phyloP scores from a whole-genome alignment of 1,140 invertebrate genomes.

The Nylanderia fulva region DNA sequence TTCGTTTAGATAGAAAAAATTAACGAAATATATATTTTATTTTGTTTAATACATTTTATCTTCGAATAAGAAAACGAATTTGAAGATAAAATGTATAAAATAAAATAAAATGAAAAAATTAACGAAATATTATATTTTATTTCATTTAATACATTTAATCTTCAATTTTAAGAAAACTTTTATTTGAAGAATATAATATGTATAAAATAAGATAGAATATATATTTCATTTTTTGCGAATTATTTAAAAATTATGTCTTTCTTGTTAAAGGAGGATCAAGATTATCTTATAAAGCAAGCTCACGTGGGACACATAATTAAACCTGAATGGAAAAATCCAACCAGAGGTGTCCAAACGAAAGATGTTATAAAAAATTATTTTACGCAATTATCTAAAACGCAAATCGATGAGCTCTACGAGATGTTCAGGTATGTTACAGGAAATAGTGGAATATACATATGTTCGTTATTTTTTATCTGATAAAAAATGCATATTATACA shows the following conservation, averaged over 20 bases:
- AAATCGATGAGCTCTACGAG: constrained; percentile 92
- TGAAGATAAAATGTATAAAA: neutral
- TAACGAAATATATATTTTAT: too few species aligned
- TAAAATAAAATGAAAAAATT: neutral
- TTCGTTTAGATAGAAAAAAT: too few species aligned
- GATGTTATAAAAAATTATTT: constrained; percentile 91
- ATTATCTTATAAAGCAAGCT: constrained; percentile 92
- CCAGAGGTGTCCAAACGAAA: constrained; percentile 90
- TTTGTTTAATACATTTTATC: too few species aligned
- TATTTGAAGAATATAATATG: neutral
- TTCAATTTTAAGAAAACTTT: constrained; percentile 30
- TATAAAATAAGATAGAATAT: neutral
- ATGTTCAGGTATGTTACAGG: constrained; percentile 90
- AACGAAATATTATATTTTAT: too few species aligned
- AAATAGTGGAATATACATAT: neutral
- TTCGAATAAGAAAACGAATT: too few species aligned
- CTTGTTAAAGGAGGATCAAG: constrained; percentile 91
- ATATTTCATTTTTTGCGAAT: neutral
- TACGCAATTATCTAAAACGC: constrained; percentile 90
- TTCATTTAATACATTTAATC: too few species aligned
- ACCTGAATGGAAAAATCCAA: constrained; percentile 93
- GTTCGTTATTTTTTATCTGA: neutral
- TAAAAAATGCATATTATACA: neutral
- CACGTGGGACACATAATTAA: constrained; percentile 91
- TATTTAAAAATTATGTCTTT: constrained; percentile 29